Percentiles rank a stretch among this genome's conserved stretches.
phyloP scores from a whole-genome alignment of 2,113 vertebrate species.

The Phasianus colchicus region DNA sequence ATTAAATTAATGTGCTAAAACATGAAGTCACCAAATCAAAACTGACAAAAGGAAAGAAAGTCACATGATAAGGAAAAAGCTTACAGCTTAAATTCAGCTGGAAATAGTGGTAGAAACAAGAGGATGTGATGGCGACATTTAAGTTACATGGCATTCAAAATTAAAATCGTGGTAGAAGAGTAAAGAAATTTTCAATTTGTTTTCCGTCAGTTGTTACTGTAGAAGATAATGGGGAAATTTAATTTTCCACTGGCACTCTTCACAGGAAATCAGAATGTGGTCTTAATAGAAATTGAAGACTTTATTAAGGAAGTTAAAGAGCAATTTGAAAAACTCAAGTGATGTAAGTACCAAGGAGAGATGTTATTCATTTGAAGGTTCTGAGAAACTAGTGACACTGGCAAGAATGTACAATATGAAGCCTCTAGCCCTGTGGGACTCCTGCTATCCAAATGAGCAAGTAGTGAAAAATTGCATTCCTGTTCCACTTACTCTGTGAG shows the following conservation, averaged over 20 bases:
- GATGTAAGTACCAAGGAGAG: conserved; percentile 53
- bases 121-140: not conserved
- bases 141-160: not conserved
- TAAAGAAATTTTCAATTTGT: conserved; percentile 4
- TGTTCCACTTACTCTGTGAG: not conserved
- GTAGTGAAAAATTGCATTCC: conserved; percentile 19
- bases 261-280: conserved; percentile 57
- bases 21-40: not conserved
- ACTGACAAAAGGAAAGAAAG: not conserved
- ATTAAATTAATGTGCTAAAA: not conserved
- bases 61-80: not conserved
- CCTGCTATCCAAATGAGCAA: conserved; percentile 6
- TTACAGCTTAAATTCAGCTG: not conserved
- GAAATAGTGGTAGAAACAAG: not conserved
- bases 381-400: conserved; percentile 36
- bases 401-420: not conserved
- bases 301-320: conserved; percentile 65
- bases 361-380: conserved; percentile 30
- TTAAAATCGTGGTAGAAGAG: not conserved
- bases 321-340: conserved; percentile 61
- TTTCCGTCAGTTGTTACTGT: conserved; percentile 8
- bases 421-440: not conserved
- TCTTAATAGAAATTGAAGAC: conserved; percentile 63
- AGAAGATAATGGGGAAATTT: conserved; percentile 55
- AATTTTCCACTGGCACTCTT: conserved; percentile 47